Evolutionary conservation across 2,797 vertebrate species (phyloP).

Genomic region (Lophotriccus pileatus): DNA sequence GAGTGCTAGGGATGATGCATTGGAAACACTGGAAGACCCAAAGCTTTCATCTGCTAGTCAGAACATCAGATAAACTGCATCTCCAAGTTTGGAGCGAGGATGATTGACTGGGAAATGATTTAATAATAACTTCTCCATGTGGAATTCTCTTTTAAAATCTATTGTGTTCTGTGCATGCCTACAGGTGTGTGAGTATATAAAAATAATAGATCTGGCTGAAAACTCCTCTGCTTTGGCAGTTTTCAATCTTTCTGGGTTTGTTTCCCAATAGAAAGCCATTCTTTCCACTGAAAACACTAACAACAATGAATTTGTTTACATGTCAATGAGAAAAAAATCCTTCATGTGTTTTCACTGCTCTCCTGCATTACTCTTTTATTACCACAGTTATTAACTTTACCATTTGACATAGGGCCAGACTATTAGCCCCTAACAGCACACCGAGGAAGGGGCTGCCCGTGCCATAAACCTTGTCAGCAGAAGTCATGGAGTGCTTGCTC

Average conservation of each 20-base stretch:
- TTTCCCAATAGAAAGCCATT: constrained; percentile 37
- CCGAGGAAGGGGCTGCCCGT: background rate
- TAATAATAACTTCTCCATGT: constrained; percentile 37
- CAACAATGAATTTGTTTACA: constrained; percentile 42
- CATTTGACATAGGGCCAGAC: background rate
- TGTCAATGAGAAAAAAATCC: background rate
- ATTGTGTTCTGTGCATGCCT: constrained; percentile 14
- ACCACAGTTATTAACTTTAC: background rate
- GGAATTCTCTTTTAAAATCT: constrained; percentile 43
- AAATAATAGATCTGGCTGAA: constrained; percentile 42
- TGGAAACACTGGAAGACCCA: constrained; percentile 15
- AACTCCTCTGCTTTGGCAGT: constrained; percentile 30
- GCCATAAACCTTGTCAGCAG: background rate
- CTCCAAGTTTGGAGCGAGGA: background rate
- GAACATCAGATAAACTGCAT: constrained; percentile 12
- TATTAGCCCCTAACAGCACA: background rate
- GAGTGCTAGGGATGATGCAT: background rate
- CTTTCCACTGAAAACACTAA: background rate
- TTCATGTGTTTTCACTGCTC: background rate
- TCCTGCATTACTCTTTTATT: background rate
- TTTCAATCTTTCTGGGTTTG: constrained; percentile 40
- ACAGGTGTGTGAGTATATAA: constrained; percentile 42
- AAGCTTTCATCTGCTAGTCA: constrained; percentile 23
- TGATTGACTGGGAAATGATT: constrained; percentile 57
- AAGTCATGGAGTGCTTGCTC: background rate